Conservation (phyloP, 2,888 invertebrate species). For the Heliconius charithonia region DNA sequence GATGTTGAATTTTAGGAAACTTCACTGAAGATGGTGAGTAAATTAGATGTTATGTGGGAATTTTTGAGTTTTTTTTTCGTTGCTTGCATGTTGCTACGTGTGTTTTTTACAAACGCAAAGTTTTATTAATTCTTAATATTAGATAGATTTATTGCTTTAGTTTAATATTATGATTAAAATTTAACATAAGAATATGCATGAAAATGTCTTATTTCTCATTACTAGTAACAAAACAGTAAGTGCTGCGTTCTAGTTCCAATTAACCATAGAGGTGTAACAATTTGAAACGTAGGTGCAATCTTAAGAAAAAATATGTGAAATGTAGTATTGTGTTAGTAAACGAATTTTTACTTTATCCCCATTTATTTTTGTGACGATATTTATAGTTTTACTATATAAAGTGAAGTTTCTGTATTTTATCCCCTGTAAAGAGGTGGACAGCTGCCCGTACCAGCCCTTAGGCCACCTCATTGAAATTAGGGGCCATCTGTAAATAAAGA, state of each 20-base stretch:
- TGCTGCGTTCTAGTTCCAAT: background rate
- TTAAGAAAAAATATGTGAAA: background rate
- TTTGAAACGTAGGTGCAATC: background rate
- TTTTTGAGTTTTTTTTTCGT: conserved; percentile 44
- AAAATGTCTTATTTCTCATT: background rate
- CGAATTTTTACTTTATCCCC: background rate
- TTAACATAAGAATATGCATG: conserved; percentile 14
- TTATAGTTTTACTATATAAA: background rate
- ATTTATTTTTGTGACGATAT: conserved; percentile 1
- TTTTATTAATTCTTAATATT: background rate
- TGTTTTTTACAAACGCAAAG: conserved; percentile 17
- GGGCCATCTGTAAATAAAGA: too few species aligned
- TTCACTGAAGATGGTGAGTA: conserved; percentile 51
- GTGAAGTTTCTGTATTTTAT: background rate
- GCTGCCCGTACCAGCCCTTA: background rate
- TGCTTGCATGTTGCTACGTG: conserved; percentile 49
- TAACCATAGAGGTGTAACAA: background rate
- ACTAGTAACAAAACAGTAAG: background rate
- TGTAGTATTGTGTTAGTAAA: background rate
- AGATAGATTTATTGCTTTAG: background rate
- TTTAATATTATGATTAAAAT: conserved; percentile 4
- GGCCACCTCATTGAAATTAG: too few species aligned
- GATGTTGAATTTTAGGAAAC: conserved; percentile 42
- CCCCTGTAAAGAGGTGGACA: background rate
- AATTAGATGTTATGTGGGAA: conserved; percentile 27